Evolutionary conservation across 2,113 vertebrate species (phyloP), one percentile per base, ranked within the genome.

Genomic region (Cryptomyrus ogoouensis): DNA sequence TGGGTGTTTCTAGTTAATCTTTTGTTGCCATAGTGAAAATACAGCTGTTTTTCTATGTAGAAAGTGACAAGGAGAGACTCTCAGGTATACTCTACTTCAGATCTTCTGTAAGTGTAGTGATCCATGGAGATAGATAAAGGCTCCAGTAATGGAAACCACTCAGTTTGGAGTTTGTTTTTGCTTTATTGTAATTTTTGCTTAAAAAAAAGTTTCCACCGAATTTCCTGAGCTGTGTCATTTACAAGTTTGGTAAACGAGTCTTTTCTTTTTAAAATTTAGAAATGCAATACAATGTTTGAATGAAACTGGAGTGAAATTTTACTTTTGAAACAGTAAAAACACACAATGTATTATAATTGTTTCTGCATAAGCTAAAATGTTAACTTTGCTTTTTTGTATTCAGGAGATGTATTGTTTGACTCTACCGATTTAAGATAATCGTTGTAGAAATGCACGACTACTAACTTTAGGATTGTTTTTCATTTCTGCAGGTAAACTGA

Each of bases 291-390:
- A 89, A 50, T 89, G 58, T 89, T 83, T 89, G 88, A 89, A 83
- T 53, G 88, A 66, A 83, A 19, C 66, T 39, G 31, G 31, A 70
- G 50, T 58, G 44, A 35, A n/a, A 50, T 62, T 49, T 50, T 46
- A 53, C 5, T 50, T 89, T 35, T 77, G 70, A 24, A 89, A 77
- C 66, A 12, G 66, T 50, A 66, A 49, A 83, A 74, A 3, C n/a
- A 47, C 77, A n/a, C 31, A 83, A 53, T 83, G 70, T 89, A 56
- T 52, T 56, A 50, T 53, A 83, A 49, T 83, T 27, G 49, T 50
- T 89, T n/a, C 88, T 83, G 52, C 74, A 89, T 89, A 89, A 89
- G 88, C 88, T 89, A 89, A 89, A 56, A 24, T 89, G 62, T 39
- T 89, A 27, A 74, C 9, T 19, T 89, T 89, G 19, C 21, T 89